Percentiles rank a stretch among this genome's conserved stretches.
Conservation (phyloP, 2,113 vertebrate genomes). For the Colaptes auratus region DNA sequence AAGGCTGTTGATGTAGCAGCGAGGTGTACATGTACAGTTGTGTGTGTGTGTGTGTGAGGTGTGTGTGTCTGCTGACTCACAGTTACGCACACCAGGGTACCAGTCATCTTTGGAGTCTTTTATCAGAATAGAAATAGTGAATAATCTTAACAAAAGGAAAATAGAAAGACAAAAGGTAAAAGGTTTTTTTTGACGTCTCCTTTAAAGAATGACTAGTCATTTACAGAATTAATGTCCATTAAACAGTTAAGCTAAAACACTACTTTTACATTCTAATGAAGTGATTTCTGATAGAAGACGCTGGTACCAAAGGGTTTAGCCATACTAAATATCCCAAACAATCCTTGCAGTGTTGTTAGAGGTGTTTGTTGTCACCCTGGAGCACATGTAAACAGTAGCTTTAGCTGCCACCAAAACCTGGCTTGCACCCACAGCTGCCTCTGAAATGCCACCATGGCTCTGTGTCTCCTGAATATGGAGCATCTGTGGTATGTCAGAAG, state of each 20-base stretch:
- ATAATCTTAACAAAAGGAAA: constrained; percentile 51
- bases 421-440: neutral
- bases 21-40: neutral
- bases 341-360: neutral
- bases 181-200: neutral
- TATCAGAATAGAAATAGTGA: constrained; percentile 51
- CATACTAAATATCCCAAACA: constrained; percentile 25
- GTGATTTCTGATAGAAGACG: constrained; percentile 70
- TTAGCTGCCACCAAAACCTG: constrained; percentile 37
- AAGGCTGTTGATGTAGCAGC: constrained; percentile 52
- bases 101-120: constrained; percentile 26
- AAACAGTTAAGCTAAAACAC: constrained; percentile 56
- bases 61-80: constrained; percentile 36
- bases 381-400: constrained; percentile 16
- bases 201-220: constrained; percentile 6
- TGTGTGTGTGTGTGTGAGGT: neutral
- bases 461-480: neutral
- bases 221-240: constrained; percentile 34
- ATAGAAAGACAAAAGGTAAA: neutral
- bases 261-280: constrained; percentile 74
- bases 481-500: neutral
- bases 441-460: neutral
- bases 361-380: constrained; percentile 16
- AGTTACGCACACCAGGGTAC: neutral
- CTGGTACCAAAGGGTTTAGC: constrained; percentile 65